Conservation (phyloP, 2,113 vertebrate species). For the Otocyon megalotis region DNA sequence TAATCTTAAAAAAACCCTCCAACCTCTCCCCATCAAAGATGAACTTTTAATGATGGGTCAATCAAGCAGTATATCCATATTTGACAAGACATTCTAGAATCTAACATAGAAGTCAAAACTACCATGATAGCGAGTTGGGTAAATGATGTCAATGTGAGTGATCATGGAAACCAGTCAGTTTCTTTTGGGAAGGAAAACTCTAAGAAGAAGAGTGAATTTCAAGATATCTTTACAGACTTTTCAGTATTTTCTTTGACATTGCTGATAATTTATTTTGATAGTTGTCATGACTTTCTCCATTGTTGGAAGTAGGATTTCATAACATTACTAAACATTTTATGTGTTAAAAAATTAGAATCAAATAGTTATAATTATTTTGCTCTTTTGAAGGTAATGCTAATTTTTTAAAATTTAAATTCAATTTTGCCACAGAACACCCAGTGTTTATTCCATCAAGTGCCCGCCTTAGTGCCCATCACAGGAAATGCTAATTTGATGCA, state of each 20-base stretch:
- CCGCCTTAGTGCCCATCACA: too few relatives aligned
- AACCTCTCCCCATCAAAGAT: background rate
- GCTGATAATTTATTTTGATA: constrained; percentile 28
- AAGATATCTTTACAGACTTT: background rate
- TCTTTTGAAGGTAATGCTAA: background rate
- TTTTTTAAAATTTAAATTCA: too few relatives aligned
- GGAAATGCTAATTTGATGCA: background rate
- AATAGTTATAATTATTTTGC: constrained; percentile 25
- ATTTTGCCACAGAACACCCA: too few relatives aligned
- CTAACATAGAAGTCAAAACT: background rate
- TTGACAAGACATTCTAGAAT: background rate
- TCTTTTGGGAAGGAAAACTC: background rate
- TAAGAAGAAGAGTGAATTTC: constrained; percentile 31
- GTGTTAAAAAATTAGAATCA: background rate
- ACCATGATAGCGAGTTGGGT: background rate
- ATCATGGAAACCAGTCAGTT: constrained; percentile 28
- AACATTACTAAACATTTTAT: constrained; percentile 41
- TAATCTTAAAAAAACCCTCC: too few relatives aligned
- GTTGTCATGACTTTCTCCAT: constrained; percentile 38
- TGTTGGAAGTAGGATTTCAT: constrained; percentile 53
- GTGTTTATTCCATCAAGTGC: too few relatives aligned
- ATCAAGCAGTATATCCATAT: background rate
- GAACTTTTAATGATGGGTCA: constrained; percentile 28
- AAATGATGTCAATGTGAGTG: background rate
- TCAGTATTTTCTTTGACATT: constrained; percentile 52